Evolutionary conservation across 2,113 vertebrate genomes (phyloP).

Genomic region (Apistogramma diplotaenia): DNA sequence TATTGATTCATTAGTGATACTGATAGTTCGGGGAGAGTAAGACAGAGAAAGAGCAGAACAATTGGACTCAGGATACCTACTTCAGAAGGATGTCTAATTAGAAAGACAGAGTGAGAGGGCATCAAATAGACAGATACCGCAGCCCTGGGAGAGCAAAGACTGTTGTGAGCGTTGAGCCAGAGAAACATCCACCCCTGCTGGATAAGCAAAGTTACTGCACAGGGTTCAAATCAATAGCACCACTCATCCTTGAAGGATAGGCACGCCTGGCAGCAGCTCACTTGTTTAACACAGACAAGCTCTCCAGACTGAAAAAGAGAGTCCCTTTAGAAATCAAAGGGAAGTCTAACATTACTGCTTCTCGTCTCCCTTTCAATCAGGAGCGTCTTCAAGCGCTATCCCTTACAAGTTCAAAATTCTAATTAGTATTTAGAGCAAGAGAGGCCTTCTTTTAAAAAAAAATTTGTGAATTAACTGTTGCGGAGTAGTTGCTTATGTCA

Average conservation of each 20-base stretch:
- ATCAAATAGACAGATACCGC: conserved; percentile 30
- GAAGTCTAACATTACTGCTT: conserved; percentile 29
- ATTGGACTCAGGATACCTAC: conserved; percentile 35
- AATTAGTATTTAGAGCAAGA: conserved; percentile 5
- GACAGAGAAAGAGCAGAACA: background rate
- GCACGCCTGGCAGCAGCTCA: conserved; percentile 44
- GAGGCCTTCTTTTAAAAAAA: background rate
- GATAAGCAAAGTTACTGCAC: conserved; percentile 21
- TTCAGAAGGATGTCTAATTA: conserved; percentile 49
- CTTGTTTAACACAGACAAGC: conserved; percentile 43
- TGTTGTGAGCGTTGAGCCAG: background rate
- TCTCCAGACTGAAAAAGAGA: conserved; percentile 39
- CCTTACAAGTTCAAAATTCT: background rate
- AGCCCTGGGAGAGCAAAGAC: conserved; percentile 16
- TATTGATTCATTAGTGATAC: conserved; percentile 60
- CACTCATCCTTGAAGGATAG: conserved; percentile 50
- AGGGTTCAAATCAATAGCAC: conserved; percentile 31
- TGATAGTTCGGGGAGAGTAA: conserved; percentile 34
- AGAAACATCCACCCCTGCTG: conserved; percentile 70
- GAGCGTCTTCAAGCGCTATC: background rate
- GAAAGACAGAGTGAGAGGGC: conserved; percentile 31
- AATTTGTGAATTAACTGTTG: background rate
- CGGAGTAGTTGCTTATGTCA: background rate
- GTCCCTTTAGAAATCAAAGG: conserved; percentile 43
- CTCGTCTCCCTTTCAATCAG: conserved; percentile 32